These are phyloP conservation scores for Mola mola DNA, from an alignment of 2,113 vertebrate genomes.

Conservation along the genomic window DNA sequence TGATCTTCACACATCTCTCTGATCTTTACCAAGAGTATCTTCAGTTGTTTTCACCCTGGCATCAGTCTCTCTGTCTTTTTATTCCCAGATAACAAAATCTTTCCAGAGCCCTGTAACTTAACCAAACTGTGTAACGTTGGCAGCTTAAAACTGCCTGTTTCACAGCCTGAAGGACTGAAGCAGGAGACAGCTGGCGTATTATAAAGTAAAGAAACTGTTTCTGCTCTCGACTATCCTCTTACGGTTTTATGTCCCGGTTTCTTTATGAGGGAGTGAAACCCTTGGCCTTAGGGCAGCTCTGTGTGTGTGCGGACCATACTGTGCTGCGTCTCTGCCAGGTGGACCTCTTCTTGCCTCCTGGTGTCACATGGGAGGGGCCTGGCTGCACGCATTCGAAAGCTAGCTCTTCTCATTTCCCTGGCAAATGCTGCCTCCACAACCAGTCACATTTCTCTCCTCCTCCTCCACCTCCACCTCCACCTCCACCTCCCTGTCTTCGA, in stretches of 20 bases:
- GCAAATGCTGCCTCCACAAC: slow-evolving; percentile 78
- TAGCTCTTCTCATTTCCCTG: slow-evolving; percentile 78
- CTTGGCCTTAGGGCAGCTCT: slow-evolving; percentile 31
- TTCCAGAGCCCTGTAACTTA: slow-evolving; percentile 17
- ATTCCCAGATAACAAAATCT: slow-evolving; percentile 13
- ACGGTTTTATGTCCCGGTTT: slow-evolving; percentile 50
- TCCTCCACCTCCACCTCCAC: slow-evolving; percentile 43
- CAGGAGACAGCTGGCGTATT: slow-evolving; percentile 38
- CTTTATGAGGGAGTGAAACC: slow-evolving; percentile 44
- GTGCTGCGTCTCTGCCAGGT: slow-evolving; percentile 68
- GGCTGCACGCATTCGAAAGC: slow-evolving; percentile 41
- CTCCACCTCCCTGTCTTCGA: slow-evolving; percentile 28
- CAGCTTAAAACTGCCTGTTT: slow-evolving; percentile 37
- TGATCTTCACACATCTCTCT: no score
- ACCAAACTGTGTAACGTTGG: slow-evolving; percentile 21
- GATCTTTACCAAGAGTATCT: no score
- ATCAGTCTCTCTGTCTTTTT: slow-evolving; percentile 7
- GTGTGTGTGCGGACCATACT: slow-evolving; percentile 40
- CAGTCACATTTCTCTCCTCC: slow-evolving; percentile 74
- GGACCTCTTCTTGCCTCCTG: slow-evolving; percentile 67
- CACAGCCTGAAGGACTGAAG: slow-evolving; percentile 28
- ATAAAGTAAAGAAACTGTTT: slow-evolving; percentile 37
- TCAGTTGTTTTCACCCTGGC: slow-evolving; percentile 1
- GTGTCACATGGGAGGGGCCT: slow-evolving; percentile 78
- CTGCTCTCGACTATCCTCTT: slow-evolving; percentile 46